Conservation (phyloP, 2,113 vertebrate genomes). For the Laticauda colubrina region DNA sequence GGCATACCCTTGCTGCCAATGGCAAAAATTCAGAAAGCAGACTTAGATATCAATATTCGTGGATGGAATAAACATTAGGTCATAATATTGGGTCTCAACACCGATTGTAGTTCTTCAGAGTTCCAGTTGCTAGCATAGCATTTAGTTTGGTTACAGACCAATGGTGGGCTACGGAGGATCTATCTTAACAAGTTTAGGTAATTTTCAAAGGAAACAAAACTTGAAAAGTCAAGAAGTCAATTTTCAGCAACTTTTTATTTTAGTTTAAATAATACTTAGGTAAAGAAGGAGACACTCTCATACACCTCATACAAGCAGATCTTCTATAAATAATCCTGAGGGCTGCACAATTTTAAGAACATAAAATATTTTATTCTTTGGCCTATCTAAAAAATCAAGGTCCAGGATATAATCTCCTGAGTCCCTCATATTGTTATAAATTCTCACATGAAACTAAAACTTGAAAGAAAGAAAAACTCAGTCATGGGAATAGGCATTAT, state of each 20-base stretch:
- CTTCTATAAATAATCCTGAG: slow-evolving; percentile 1
- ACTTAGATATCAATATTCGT: slow-evolving; percentile 7
- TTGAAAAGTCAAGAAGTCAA: not conserved
- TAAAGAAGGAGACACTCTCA: not conserved
- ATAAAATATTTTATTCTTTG: not conserved
- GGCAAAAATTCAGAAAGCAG: not conserved
- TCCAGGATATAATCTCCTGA: not conserved
- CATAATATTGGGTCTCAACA: not conserved
- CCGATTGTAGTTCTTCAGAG: not conserved
- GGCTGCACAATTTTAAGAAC: slow-evolving; percentile 13
- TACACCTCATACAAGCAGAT: not conserved
- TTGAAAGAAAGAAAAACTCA: not conserved
- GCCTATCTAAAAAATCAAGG: not conserved
- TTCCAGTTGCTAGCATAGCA: not conserved
- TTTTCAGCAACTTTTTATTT: slow-evolving; percentile 21
- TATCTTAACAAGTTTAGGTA: not conserved
- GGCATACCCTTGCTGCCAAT: slow-evolving; percentile 11
- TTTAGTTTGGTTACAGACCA: not conserved
- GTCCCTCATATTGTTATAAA: not conserved
- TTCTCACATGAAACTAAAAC: not conserved
- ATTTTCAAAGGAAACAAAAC: not conserved
- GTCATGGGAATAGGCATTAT: slow-evolving; percentile 6
- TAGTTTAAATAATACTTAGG: not conserved
- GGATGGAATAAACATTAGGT: slow-evolving; percentile 4
- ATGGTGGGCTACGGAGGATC: not conserved